phyloP scores from a whole-genome alignment of 2,797 vertebrate genomes.

The Mycteria americana region DNA sequence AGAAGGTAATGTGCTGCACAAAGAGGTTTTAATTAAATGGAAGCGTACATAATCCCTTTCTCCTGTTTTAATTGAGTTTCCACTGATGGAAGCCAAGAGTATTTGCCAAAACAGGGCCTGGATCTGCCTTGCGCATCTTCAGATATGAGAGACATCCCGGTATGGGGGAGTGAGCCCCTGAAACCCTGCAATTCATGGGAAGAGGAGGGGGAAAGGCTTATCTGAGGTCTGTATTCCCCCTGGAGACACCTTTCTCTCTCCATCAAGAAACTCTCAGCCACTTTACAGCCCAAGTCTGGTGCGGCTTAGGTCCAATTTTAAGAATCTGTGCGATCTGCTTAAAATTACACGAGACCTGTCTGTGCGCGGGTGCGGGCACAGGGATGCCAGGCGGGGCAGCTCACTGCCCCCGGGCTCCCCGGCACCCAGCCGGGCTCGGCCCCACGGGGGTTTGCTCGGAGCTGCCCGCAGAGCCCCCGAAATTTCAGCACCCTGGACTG shows the following conservation, averaged over 20 bases:
- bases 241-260: not conserved
- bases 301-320: not conserved
- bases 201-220: not conserved
- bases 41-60: not conserved
- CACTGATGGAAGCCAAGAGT: not conserved
- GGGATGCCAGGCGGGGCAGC: too few species aligned
- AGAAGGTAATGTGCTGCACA: not conserved
- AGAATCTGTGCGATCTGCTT: not conserved
- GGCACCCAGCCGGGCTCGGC: fast-evolving
- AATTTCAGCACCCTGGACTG: not conserved
- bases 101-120: not conserved
- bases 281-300: not conserved
- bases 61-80: not conserved
- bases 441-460: too few species aligned
- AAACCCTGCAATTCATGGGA: not conserved
- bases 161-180: not conserved
- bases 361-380: not conserved
- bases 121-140: not conserved
- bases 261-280: not conserved
- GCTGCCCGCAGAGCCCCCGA: not conserved
- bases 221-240: not conserved
- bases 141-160: not conserved
- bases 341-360: not conserved
- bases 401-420: too few species aligned
- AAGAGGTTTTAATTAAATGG: not conserved